phyloP scores from a whole-genome alignment of 2,113 vertebrate genomes.

The Corynorhinus townsendii region DNA sequence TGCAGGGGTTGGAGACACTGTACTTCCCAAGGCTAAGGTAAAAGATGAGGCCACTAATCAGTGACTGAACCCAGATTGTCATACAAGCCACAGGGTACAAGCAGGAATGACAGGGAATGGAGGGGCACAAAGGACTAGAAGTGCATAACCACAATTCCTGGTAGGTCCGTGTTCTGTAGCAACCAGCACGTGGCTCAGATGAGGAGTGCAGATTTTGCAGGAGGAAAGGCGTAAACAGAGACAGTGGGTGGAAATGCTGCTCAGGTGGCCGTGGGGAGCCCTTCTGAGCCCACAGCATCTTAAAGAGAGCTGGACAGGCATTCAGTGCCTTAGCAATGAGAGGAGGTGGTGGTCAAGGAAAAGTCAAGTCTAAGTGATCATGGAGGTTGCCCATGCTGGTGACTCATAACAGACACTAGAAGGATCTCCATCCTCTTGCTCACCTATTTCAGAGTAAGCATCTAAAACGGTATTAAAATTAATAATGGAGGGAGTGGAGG shows the following conservation, averaged over 20 bases:
- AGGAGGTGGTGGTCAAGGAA: neutral
- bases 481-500: neutral
- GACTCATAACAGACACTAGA: neutral
- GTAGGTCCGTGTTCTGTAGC: rapidly evolving
- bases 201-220: neutral
- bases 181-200: neutral
- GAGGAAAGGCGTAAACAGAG: neutral
- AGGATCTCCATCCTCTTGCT: too few relatives aligned
- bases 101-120: neutral
- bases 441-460: neutral
- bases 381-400: too few relatives aligned
- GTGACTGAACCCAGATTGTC: neutral
- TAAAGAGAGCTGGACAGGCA: neutral
- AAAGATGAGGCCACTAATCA: too few relatives aligned
- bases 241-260: neutral
- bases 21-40: neutral
- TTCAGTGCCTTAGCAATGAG: neutral
- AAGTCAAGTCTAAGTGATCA: neutral
- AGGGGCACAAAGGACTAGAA: neutral
- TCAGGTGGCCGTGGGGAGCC: rapidly evolving
- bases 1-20: neutral
- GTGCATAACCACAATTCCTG: rapidly evolving
- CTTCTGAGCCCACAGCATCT: neutral
- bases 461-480: neutral
- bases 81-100: neutral